A percentile compares a stretch with the other conserved stretches of the same genome.
phyloP scores from a whole-genome alignment of 2,888 invertebrate genomes.

The Eupithecia tripunctaria region DNA sequence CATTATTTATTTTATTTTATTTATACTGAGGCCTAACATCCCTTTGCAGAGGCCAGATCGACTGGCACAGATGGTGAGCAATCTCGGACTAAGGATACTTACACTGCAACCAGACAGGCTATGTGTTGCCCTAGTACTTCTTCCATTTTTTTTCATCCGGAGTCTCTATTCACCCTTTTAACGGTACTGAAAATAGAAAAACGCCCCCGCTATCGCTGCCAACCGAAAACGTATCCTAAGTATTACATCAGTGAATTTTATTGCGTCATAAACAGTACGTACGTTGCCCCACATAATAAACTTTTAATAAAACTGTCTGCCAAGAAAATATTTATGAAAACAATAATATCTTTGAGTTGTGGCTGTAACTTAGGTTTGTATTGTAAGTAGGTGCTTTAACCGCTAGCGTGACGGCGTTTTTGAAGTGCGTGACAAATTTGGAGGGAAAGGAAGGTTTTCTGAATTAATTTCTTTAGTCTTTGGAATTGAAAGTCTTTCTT shows the following conservation, averaged over 20 bases:
- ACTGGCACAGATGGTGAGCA: too few species aligned
- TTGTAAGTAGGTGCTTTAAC: neutral
- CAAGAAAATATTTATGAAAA: slow-evolving; percentile 25
- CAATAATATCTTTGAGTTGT: slow-evolving; percentile 9
- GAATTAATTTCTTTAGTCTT: too few species aligned
- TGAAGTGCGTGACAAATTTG: neutral
- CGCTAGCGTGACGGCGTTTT: neutral
- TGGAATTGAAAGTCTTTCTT: too few species aligned
- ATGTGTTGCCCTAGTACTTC: too few species aligned
- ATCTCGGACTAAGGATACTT: too few species aligned
- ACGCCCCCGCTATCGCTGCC: slow-evolving; percentile 1
- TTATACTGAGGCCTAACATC: too few species aligned
- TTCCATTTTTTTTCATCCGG: too few species aligned
- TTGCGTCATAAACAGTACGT: slow-evolving; percentile 24
- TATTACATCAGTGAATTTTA: slow-evolving; percentile 26
- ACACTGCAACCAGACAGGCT: too few species aligned
- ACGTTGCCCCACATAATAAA: slow-evolving; percentile 30
- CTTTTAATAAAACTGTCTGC: slow-evolving; percentile 33
- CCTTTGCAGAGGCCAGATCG: too few species aligned
- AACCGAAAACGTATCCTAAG: neutral
- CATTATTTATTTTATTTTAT: too few species aligned
- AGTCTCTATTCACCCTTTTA: too few species aligned
- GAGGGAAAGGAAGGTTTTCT: too few species aligned
- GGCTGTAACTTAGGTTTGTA: slow-evolving; percentile 1
- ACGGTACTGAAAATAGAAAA: neutral